phyloP scores from a whole-genome alignment of 2,888 invertebrate genomes.

The Halictus ligatus region DNA sequence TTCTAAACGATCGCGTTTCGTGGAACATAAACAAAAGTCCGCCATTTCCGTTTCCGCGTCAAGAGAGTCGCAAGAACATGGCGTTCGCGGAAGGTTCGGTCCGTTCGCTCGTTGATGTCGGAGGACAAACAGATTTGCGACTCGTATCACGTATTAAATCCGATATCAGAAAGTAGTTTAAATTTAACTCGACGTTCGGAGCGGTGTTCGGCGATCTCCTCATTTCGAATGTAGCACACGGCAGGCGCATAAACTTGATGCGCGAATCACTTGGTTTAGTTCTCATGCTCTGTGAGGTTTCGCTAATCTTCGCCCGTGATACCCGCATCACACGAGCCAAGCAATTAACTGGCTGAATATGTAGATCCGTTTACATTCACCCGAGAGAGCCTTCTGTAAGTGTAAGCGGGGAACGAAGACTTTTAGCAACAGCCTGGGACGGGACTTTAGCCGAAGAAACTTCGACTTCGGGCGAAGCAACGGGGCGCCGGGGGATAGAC shows the following conservation, averaged over 20 bases:
- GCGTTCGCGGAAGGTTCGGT: background rate
- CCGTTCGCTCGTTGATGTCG: conserved; percentile 14
- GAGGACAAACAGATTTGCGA: conserved; percentile 20
- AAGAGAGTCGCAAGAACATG: background rate
- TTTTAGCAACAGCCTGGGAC: background rate
- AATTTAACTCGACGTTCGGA: conserved; percentile 29
- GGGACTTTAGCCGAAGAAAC: background rate
- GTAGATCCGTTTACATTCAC: conserved; percentile 62
- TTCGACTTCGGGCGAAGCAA: background rate
- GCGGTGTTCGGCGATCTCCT: conserved; percentile 39
- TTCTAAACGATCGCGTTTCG: background rate
- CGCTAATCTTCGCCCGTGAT: conserved; percentile 66
- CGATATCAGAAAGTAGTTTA: conserved; percentile 38
- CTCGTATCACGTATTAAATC: conserved; percentile 15
- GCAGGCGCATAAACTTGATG: conserved; percentile 65
- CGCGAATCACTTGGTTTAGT: conserved; percentile 67
- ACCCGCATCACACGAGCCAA: conserved; percentile 65
- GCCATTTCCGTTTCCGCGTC: background rate
- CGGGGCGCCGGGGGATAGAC: background rate
- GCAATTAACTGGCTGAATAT: conserved; percentile 67
- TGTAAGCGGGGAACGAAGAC: conserved; percentile 27
- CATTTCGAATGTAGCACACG: conserved; percentile 53
- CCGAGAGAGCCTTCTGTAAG: conserved; percentile 33
- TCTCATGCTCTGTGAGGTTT: conserved; percentile 55
- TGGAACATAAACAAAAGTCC: background rate